phyloP scores from a whole-genome alignment of 2,888 invertebrate species.

The Malthinus flaveolus region DNA sequence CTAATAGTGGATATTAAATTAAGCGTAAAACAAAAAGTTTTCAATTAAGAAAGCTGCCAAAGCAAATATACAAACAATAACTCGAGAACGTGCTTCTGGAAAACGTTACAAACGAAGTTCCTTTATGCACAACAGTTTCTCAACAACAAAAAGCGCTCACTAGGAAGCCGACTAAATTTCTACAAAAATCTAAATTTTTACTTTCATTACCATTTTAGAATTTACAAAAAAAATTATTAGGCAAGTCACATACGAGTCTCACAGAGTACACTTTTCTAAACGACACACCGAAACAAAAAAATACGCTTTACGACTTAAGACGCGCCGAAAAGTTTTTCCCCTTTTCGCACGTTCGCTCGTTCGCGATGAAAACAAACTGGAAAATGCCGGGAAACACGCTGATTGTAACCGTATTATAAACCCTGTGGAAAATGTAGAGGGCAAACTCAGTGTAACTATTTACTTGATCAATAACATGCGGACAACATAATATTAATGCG shows the following conservation, averaged over 20 bases:
- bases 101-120: too few relatives aligned
- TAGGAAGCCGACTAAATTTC: too few relatives aligned
- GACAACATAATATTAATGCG: constrained; percentile 14
- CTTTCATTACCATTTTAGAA: constrained; percentile 17
- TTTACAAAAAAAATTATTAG: constrained; percentile 1
- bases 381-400: constrained; percentile 34
- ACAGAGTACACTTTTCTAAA: constrained; percentile 1
- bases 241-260: constrained; percentile 6
- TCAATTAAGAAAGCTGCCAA: too few relatives aligned
- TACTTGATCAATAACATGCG: constrained; percentile 25
- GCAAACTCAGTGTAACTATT: constrained; percentile 16
- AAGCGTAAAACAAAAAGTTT: too few relatives aligned
- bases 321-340: constrained; percentile 9
- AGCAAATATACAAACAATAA: too few relatives aligned
- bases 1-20: too few relatives aligned
- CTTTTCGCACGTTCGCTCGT: constrained; percentile 22
- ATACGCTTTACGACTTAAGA: not conserved
- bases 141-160: not conserved
- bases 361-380: constrained; percentile 34
- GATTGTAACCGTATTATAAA: constrained; percentile 14
- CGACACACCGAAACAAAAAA: constrained; percentile 10
- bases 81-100: too few relatives aligned
- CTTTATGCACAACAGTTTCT: too few relatives aligned
- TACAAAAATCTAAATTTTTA: not conserved
- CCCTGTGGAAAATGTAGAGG: constrained; percentile 18